Base-by-base conservation (phyloP, 2,888 invertebrate genomes). In the Hoplodrina ambigua region DNA sequence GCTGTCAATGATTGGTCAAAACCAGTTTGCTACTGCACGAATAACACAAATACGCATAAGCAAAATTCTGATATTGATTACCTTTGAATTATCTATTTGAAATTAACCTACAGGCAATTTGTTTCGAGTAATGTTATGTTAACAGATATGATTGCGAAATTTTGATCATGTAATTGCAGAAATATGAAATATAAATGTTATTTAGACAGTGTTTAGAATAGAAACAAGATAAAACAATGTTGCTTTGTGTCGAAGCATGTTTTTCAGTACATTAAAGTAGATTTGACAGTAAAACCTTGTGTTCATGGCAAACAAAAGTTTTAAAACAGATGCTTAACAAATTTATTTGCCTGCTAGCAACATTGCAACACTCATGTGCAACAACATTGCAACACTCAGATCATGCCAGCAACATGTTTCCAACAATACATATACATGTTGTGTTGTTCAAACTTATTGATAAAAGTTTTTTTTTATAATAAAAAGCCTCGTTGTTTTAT, bases 31-130 rank as follows among this genome's bases (percentile, higher is more conserved):
- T 44, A 37, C 19, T 44, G n/a, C 50, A 69, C 58, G 41, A 75
- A 46, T 37, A 65, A 17, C 30, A 44, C 58, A 50, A 50, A 68
- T 58, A 68, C 15, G 30, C 30, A 33, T 25, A 54, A 20, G n/a
- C 54, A 44, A 54, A 68, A 13, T 15, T 37, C 25, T 50, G 49
- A 46, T 59, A 69, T 69, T 76, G 72, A 72, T 72, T 59, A 60
- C 50, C 50, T 60, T 56, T 52, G 71, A 65, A 83, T 77, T 80
- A 83, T 72, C 75, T 70, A 73, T 82, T 69, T 59, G 62, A 30
- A 75, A 56, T 71, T 62, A 2, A 5, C 74, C 71, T 50, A 8
- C 75, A 17, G 6, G 37, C 55, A 69, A 56, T 76, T 72, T 69
- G 55, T 50, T 75, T 69, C 49, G 33, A n/a, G 19, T 15, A 44